These are phyloP conservation scores for Acleris literana DNA, from an alignment of 2,888 invertebrate species.

Conservation along the genomic window DNA sequence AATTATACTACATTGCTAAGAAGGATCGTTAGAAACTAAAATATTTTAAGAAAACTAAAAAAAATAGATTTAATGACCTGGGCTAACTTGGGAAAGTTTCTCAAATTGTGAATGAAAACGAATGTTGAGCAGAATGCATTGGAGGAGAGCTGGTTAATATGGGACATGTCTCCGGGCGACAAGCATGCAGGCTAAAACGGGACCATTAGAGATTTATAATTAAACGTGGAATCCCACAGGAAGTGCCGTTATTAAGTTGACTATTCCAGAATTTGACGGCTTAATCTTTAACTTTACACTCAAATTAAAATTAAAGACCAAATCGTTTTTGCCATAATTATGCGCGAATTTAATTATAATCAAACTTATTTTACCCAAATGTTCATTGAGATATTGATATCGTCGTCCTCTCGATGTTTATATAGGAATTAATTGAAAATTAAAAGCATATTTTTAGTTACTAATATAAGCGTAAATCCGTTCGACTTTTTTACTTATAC, in stretches of 20 bases:
- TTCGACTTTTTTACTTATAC: neutral
- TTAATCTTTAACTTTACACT: neutral
- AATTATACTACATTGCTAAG: too few relatives aligned
- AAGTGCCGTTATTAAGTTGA: constrained; percentile 25
- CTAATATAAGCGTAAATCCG: too few relatives aligned
- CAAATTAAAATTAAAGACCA: too few relatives aligned
- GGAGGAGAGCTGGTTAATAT: constrained; percentile 2
- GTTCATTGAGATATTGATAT: too few relatives aligned
- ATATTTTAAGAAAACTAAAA: neutral
- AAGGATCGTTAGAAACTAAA: too few relatives aligned
- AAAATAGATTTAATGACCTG: neutral
- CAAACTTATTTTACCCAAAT: too few relatives aligned
- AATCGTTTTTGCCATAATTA: too few relatives aligned
- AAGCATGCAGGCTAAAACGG: constrained; percentile 24
- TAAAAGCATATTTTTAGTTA: too few relatives aligned
- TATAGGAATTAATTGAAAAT: too few relatives aligned
- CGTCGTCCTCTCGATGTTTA: too few relatives aligned
- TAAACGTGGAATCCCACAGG: constrained; percentile 32
- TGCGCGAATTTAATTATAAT: too few relatives aligned
- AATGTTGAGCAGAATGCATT: neutral
- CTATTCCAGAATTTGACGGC: constrained; percentile 11
- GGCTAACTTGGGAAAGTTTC: too few relatives aligned
- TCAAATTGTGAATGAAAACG: neutral
- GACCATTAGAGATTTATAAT: constrained; percentile 33
- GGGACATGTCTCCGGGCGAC: constrained; percentile 7